Percentiles rank a stretch among this genome's conserved stretches.
Conservation (phyloP, 2,797 vertebrate genomes). For the Linurgus olivaceus region DNA sequence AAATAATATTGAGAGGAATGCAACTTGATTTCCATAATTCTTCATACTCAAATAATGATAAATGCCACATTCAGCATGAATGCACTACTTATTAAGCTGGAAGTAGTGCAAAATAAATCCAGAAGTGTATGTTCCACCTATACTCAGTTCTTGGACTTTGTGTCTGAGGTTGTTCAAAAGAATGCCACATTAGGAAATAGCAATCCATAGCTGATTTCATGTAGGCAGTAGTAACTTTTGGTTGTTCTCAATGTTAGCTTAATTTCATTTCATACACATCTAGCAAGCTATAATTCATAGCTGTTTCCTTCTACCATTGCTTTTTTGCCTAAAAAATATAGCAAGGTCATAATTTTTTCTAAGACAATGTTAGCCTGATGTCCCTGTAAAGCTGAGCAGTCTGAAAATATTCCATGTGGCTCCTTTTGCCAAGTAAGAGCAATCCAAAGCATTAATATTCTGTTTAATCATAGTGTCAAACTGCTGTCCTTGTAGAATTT, state of each 20-base stretch:
- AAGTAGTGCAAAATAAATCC: background rate
- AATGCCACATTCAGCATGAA: background rate
- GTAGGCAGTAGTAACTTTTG: background rate
- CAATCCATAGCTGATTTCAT: background rate
- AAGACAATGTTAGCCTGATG: background rate
- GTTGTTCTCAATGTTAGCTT: background rate
- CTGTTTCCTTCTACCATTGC: background rate
- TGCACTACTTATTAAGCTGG: background rate
- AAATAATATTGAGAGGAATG: background rate
- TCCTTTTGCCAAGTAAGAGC: conserved; percentile 13
- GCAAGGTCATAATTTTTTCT: background rate
- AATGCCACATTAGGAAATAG: background rate
- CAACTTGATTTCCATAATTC: background rate
- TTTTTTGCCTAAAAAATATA: background rate
- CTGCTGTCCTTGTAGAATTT: conserved; percentile 35
- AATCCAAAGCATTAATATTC: background rate
- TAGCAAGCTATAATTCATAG: background rate
- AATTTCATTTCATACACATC: background rate
- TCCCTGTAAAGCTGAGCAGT: background rate
- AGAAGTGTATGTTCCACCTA: background rate
- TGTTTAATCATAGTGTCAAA: background rate
- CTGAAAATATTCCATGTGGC: background rate
- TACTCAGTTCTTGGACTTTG: background rate
- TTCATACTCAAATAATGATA: background rate
- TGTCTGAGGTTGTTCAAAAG: background rate